These are phyloP conservation scores for Pangasianodon gigas DNA, from an alignment of 2,113 vertebrate genomes.

Conservation along the genomic window DNA sequence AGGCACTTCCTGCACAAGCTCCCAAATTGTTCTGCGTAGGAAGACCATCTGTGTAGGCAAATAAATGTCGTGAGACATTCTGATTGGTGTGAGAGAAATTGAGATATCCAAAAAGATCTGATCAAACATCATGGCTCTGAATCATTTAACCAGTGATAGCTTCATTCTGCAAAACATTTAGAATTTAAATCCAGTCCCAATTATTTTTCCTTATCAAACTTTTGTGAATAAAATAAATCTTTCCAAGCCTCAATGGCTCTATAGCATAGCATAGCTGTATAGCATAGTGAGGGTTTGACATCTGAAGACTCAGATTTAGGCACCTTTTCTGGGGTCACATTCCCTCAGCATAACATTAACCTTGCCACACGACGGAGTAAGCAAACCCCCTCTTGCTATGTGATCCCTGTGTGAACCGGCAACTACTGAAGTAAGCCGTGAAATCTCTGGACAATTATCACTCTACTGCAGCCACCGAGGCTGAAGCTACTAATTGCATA, in stretches of 20 bases:
- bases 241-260: background rate
- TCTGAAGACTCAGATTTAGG: constrained; percentile 37
- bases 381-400: constrained; percentile 42
- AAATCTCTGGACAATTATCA: constrained; percentile 16
- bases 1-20: constrained; percentile 66
- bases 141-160: background rate
- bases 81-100: constrained; percentile 59
- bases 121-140: background rate
- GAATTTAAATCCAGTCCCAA: background rate
- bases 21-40: constrained; percentile 60
- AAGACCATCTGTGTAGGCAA: constrained; percentile 56
- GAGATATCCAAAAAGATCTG: background rate
- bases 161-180: too few species aligned
- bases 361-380: constrained; percentile 48
- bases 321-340: constrained; percentile 44
- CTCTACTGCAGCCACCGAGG: constrained; percentile 17
- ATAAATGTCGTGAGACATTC: constrained; percentile 66
- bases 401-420: constrained; percentile 53
- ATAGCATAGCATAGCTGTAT: background rate
- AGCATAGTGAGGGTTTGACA: background rate
- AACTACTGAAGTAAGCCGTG: background rate
- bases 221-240: background rate
- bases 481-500: background rate
- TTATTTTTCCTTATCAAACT: background rate
- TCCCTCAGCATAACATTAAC: constrained; percentile 50